Evolutionary conservation across 2,888 invertebrate species (phyloP), one percentile per base, ranked within the genome.

Genomic region (Elaeidobius kamerunicus): DNA sequence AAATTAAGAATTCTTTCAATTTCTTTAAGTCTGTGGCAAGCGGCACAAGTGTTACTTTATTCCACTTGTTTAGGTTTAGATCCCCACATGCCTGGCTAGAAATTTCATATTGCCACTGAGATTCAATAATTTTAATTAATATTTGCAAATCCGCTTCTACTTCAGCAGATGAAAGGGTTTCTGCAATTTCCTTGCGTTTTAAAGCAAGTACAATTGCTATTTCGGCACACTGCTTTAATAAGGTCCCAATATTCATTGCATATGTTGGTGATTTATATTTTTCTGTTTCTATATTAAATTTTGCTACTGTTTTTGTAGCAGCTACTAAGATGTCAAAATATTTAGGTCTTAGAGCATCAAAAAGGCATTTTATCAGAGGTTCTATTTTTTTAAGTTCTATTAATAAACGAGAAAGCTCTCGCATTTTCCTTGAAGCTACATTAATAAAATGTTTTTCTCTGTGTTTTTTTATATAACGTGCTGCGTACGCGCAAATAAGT

Each of bases 161-260:
- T 35, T 55, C 46, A 4, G 41, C 52, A n/a, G 36, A 6, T 15
- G 16, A 1, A 28, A 58, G 28, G 2, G 46, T 48, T 16, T 11
- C 19, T 27, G 38, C 14, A 11, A 44, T 30, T 9, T 39, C 7
- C 30, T 45, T 48, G 23, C 36, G 17, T 49, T 48, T 50, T 11
- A 53, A 47, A 45, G 32, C 57, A 52, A 36, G 52, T n/a, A 43
- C 18, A 42, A 58, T 52, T n/a, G 60, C 62, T 7, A 62, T 47
- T n/a, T 63, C 57, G 39, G 58, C 60, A 36, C 65, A 62, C 19
- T 65, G 61, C 43, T 64, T 63, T 14, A 63, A 32, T 5, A 59
- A 12, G 36, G 61, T 63, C 3, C 52, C 48, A n/a, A 64, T 58
- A 53, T 63, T 62, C n/a, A 62, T 17, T 6, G 61, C 61, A 20